A percentile compares a stretch with the other conserved stretches of the same genome.
These are phyloP conservation scores for Salmo trutta DNA, from an alignment of 2,797 vertebrate species.

Conservation along the genomic window DNA sequence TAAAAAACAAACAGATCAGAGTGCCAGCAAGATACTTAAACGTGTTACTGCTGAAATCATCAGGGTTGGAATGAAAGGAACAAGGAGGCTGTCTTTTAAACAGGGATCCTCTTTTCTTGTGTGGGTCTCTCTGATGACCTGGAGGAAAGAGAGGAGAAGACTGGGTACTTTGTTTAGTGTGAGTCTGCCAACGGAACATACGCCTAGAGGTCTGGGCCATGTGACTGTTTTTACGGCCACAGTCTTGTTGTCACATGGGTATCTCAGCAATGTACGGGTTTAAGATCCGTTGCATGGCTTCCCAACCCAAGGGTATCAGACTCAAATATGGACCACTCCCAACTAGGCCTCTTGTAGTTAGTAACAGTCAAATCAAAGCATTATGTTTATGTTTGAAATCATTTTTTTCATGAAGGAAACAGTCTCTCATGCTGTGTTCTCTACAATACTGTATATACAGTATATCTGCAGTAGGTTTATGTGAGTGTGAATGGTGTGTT, in stretches of 20 bases:
- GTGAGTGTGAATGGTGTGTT: not conserved
- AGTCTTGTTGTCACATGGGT: conserved; percentile 6
- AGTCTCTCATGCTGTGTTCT: not conserved
- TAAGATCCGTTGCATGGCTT: not conserved
- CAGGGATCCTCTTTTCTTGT: not conserved
- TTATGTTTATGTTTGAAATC: not conserved
- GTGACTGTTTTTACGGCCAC: conserved; percentile 9
- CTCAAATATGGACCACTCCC: not conserved
- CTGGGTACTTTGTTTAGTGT: not conserved
- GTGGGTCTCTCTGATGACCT: not conserved
- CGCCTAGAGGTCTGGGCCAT: not conserved
- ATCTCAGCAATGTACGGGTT: not conserved
- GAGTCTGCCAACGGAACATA: not conserved
- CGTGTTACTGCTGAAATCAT: not conserved
- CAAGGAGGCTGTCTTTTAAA: not conserved
- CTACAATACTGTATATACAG: not conserved
- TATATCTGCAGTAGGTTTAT: not conserved
- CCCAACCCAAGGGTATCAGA: not conserved
- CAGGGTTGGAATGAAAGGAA: not conserved
- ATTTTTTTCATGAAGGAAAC: not conserved
- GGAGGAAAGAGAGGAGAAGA: not conserved
- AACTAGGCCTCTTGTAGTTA: too few species aligned
- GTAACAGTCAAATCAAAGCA: not conserved
- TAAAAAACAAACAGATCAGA: not conserved
- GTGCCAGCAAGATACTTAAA: not conserved